Evolutionary conservation across 1,140 invertebrate species (phyloP), one percentile per base, ranked within the genome.

Genomic region (Gonioctena quinquepunctata): DNA sequence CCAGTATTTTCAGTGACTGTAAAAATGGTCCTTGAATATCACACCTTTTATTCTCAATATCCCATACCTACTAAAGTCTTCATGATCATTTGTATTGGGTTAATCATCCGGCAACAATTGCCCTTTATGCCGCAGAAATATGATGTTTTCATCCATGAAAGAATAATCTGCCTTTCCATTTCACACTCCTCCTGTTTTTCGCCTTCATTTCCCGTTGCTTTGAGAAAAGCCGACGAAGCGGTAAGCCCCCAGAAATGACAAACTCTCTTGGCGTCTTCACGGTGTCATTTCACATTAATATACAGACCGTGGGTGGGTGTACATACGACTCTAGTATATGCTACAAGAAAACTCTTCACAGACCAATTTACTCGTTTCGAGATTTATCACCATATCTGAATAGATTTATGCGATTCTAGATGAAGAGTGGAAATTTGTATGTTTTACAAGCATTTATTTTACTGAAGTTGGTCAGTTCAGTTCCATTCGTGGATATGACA

Each of bases 281-380:
- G 66, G 56, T 68, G 66, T 68, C 66, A 61, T 27, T 61, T 68
- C 60, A 68, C 66, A 68, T 68, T 68, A 68, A 68, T 68, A 61
- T 68, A 68, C 62, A 61, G 48, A n/a, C 66, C 60, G 66, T 68
- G 65, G 65, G 65, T 52, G 66, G 56, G 52, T n/a, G n/a, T n/a
- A n/a, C 16, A 42, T 68, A 61, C 22, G 66, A 27, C 57, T 68
- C 42, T 26, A 42, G 60, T 49, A 25, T 27, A 6, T 27, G 21
- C 50, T 13, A 57, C 49, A 25, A 25, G 23, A 25, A 57, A 22
- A 57, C 18, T 57, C 56, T 52, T 48, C 67, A 62, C 69, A 61
- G 56, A 59, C 69, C 69, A 60, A 70, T 65, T 60, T 66, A 70
- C 59, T 70, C 57, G 61, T 70, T 70, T 56, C 22, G 19, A 59